phyloP scores from a whole-genome alignment of 23 tunicate species.

The Halocynthia roretzi region DNA sequence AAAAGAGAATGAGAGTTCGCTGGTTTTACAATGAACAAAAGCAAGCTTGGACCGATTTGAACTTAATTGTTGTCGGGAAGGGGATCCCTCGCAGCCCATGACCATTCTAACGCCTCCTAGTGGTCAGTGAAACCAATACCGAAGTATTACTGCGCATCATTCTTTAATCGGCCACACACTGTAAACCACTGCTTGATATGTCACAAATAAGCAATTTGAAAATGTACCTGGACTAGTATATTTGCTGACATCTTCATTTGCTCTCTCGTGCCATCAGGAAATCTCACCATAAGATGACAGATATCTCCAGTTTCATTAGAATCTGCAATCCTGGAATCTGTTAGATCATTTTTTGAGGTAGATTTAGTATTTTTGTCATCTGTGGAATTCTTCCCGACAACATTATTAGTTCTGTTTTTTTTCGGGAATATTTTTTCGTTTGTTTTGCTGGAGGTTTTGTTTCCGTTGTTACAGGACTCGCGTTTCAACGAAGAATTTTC shows the following conservation, averaged over 20 bases:
- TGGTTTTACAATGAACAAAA: too few relatives aligned
- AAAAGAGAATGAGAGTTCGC: too few relatives aligned
- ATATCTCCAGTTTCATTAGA: neutral
- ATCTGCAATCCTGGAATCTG: neutral
- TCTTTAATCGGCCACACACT: too few relatives aligned
- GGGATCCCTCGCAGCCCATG: too few relatives aligned
- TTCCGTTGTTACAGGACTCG: neutral
- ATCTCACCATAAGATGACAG: slow-evolving; percentile 35
- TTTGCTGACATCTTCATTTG: slow-evolving; percentile 15
- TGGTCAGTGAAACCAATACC: too few relatives aligned
- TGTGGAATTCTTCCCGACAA: neutral
- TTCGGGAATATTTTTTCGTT: neutral
- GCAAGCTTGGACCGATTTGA: too few relatives aligned
- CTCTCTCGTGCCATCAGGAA: slow-evolving; percentile 49
- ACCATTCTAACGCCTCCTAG: too few relatives aligned
- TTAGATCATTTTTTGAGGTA: neutral
- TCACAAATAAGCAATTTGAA: neutral
- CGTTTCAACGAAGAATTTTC: neutral
- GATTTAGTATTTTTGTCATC: neutral
- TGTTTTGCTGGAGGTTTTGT: slow-evolving; percentile 6
- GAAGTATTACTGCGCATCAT: too few relatives aligned
- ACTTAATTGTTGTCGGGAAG: too few relatives aligned
- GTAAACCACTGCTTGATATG: too few relatives aligned
- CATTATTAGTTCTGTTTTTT: neutral
- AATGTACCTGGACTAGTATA: slow-evolving; percentile 34